phyloP scores from a whole-genome alignment of 1,140 invertebrate species.

The Anthonomus grandis region DNA sequence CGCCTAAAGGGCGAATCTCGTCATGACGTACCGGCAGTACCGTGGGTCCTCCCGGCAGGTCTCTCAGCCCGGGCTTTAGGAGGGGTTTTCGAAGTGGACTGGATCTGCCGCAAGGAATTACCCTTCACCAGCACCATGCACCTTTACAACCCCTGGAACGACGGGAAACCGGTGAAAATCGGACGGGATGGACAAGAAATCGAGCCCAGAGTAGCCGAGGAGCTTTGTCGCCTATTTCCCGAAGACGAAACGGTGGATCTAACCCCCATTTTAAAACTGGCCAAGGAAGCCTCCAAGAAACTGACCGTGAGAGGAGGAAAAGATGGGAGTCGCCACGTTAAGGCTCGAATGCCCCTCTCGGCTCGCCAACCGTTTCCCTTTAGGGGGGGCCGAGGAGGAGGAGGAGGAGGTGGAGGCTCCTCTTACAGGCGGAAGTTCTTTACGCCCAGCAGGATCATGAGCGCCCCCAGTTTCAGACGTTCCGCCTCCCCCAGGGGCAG shows the following conservation, averaged over 20 bases:
- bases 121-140: slow-evolving; percentile 90
- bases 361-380: slow-evolving; percentile 40
- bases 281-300: slow-evolving; percentile 77
- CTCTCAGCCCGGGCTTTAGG: slow-evolving; percentile 88
- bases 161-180: slow-evolving; percentile 97
- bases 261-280: slow-evolving; percentile 82
- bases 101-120: slow-evolving; percentile 93
- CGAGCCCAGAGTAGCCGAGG: slow-evolving; percentile 90
- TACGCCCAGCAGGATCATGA: slow-evolving; percentile 50
- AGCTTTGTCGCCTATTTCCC: slow-evolving; percentile 90
- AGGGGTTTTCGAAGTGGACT: slow-evolving; percentile 94
- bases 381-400: slow-evolving; percentile 49
- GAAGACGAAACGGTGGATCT: slow-evolving; percentile 92
- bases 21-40: slow-evolving; percentile 82
- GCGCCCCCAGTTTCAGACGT: slow-evolving; percentile 54
- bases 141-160: slow-evolving; percentile 97
- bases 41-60: slow-evolving; percentile 95
- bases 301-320: slow-evolving; percentile 51
- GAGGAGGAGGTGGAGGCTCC: slow-evolving; percentile 50
- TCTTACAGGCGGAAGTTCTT: slow-evolving; percentile 53
- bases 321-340: slow-evolving; percentile 55
- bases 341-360: slow-evolving; percentile 49
- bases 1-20: slow-evolving; percentile 82
- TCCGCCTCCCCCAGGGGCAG: slow-evolving; percentile 55
- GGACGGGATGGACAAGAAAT: slow-evolving; percentile 98